phyloP scores from a whole-genome alignment of 2,888 invertebrate genomes.

The Pocota personata region DNA sequence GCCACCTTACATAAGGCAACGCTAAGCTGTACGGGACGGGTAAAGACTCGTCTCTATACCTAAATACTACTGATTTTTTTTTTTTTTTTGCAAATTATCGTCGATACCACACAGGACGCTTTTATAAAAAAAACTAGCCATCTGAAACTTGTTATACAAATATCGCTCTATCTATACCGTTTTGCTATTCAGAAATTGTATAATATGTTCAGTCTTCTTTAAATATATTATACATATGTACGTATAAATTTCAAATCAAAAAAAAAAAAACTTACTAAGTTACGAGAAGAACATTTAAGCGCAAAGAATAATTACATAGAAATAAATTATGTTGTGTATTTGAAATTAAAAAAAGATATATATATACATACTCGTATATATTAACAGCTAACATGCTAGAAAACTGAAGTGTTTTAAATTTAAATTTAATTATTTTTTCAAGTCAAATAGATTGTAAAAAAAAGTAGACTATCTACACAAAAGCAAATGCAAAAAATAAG shows the following conservation, averaged over 20 bases:
- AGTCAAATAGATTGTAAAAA: neutral
- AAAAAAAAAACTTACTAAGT: neutral
- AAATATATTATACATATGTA: neutral
- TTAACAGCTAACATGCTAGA: neutral
- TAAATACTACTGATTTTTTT: no score
- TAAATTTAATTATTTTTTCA: neutral
- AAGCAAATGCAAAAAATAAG: constrained; percentile 59
- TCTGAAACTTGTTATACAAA: no score
- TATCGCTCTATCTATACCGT: no score
- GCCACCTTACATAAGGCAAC: no score
- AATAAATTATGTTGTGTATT: neutral
- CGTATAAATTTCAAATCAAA: neutral
- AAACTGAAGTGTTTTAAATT: neutral
- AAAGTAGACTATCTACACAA: constrained; percentile 48
- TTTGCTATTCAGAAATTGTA: no score
- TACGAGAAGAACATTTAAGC: constrained; percentile 2
- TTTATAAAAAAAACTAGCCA: no score
- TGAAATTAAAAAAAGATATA: neutral
- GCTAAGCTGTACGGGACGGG: no score
- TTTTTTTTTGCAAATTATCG: no score
- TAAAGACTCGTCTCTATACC: no score
- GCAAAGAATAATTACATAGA: constrained; percentile 6
- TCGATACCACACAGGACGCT: no score
- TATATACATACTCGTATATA: no score
- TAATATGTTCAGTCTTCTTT: neutral